Evolutionary conservation across 92 coral and sea anemone genomes (phyloP).

Genomic region (Galaxea fascicularis): DNA sequence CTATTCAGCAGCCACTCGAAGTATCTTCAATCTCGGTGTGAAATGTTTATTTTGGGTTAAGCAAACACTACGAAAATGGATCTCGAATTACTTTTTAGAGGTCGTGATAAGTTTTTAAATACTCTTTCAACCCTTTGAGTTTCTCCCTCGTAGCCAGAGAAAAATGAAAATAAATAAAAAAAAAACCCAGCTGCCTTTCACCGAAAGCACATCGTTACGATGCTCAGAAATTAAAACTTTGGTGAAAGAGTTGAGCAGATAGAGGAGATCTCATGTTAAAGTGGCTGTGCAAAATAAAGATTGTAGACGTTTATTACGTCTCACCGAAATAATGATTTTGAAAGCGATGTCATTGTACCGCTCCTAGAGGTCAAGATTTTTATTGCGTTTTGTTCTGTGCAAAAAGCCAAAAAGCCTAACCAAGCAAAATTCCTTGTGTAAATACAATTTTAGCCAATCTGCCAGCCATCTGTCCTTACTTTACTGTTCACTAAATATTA

Average conservation of each 20-base stretch:
- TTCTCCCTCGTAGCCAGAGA: not conserved
- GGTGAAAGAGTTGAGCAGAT: not conserved
- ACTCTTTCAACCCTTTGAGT: not conserved
- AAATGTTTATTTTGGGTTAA: constrained; percentile 51
- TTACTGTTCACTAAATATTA: constrained; percentile 41
- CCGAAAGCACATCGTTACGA: not conserved
- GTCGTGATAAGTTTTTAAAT: constrained; percentile 20
- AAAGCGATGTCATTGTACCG: constrained; percentile 12
- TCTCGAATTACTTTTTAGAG: constrained; percentile 15
- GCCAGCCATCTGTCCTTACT: constrained; percentile 57
- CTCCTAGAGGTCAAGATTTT: constrained; percentile 42
- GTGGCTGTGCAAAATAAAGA: not conserved
- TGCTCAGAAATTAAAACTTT: not conserved
- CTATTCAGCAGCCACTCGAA: constrained; percentile 47
- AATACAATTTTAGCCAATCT: constrained; percentile 50
- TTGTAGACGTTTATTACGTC: not conserved
- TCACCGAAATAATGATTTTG: not conserved
- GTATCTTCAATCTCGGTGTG: constrained; percentile 50
- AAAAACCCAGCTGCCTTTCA: not conserved
- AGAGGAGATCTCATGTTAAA: not conserved
- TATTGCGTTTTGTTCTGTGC: constrained; percentile 36
- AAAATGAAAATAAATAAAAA: no score
- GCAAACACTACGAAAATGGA: constrained; percentile 29
- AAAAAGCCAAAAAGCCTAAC: constrained; percentile 10
- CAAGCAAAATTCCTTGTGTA: constrained; percentile 33